Evolutionary conservation across 2,888 invertebrate species (phyloP), one percentile per base, ranked within the genome.

Genomic region (Drosophila neotestacea): DNA sequence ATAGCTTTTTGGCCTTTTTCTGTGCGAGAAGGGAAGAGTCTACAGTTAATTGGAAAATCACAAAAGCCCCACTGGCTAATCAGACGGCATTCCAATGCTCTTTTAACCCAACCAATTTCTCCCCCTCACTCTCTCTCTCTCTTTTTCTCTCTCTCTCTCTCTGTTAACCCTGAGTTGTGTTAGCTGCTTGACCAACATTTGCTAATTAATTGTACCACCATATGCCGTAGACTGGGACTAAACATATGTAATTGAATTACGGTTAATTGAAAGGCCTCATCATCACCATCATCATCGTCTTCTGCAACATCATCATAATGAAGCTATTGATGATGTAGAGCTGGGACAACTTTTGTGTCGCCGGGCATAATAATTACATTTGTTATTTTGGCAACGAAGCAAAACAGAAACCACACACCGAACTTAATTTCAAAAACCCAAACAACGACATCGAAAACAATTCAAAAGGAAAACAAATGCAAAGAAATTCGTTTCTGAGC

Each of bases 181-280:
- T 6, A 42, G 41, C 47, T 55, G 36, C 51, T 73, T 63, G 70
- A 32, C 34, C 58, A 63, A 56, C 56, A 73, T 76, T 74, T 74
- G 63, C 87, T 78, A 84, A 84, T 86, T 84, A 86, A 84, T 84
- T 84, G 73, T 67, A 56, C 51, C 64, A 64, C 63, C 79, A 82
- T 78, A 80, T 81, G 79, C 69, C 50, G 34, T 60, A 59, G 16
- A 66, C 39, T 44, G 54, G 36, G 36, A 30, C 32, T 59, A 48
- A 67, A 52, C 70, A 65, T 66, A 58, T 77, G 78, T 77, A 85
- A 78, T 85, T 80, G 75, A 70, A 78, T 72, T 71, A 73, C 59
- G 60, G 73, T 81, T 83, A 85, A 83, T 83, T 83, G 83, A 73
- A 83, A 69, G 60, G 50, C 51, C 64, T 56, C 68, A 62, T 68